Conservation (phyloP, 1,140 invertebrate genomes). For the Halesus radiatus region DNA sequence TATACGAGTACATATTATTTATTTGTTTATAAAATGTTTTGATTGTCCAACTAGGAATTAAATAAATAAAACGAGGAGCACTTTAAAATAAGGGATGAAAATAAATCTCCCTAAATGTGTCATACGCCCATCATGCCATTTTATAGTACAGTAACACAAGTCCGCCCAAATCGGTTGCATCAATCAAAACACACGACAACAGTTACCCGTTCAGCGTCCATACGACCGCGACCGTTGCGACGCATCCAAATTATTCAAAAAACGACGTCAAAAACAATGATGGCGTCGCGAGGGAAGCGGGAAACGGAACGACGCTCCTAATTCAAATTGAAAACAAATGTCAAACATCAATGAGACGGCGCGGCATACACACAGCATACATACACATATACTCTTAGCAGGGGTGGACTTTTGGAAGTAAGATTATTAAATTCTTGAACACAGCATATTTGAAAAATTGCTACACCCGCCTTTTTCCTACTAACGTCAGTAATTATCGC, state of each 20-base stretch:
- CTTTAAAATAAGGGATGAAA: not conserved
- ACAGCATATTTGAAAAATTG: too few relatives aligned
- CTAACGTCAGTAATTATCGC: too few relatives aligned
- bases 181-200: slow-evolving; percentile 46
- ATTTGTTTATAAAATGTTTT: too few relatives aligned
- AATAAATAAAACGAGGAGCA: too few relatives aligned
- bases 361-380: not conserved
- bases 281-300: slow-evolving; percentile 29
- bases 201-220: too few relatives aligned
- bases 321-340: slow-evolving; percentile 54
- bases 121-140: slow-evolving; percentile 44
- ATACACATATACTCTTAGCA: not conserved
- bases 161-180: slow-evolving; percentile 51
- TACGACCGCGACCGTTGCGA: slow-evolving; percentile 11
- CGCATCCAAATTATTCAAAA: slow-evolving; percentile 15
- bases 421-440: too few relatives aligned
- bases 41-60: too few relatives aligned
- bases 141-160: not conserved
- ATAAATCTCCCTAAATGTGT: slow-evolving; percentile 36
- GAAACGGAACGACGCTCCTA: slow-evolving; percentile 36
- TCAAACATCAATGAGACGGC: slow-evolving; percentile 47
- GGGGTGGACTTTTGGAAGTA: too few relatives aligned
- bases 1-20: too few relatives aligned
- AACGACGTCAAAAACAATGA: slow-evolving; percentile 11
- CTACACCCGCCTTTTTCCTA: too few relatives aligned